phyloP scores from a whole-genome alignment of 2,113 vertebrate genomes.

The Hippocampus barbouri region DNA sequence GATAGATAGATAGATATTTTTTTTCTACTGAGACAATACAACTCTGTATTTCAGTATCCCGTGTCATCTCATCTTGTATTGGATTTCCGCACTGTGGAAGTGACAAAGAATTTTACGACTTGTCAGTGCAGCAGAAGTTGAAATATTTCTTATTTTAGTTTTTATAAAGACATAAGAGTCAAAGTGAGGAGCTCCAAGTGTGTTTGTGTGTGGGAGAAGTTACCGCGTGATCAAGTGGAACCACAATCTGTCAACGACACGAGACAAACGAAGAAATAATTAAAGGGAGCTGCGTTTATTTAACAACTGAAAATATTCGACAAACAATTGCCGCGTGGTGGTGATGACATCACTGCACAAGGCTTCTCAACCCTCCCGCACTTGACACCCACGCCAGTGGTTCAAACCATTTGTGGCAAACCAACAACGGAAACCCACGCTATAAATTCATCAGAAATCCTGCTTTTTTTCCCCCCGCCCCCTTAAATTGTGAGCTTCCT shows the following conservation, averaged over 20 bases:
- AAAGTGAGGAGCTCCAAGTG: not conserved
- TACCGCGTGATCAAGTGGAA: not conserved
- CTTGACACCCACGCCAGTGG: not conserved
- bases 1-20: no score
- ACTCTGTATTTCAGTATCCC: not conserved
- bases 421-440: not conserved
- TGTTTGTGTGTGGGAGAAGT: not conserved
- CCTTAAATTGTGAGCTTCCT: not conserved
- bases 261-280: not conserved
- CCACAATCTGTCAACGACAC: not conserved
- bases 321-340: not conserved
- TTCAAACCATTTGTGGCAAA: not conserved
- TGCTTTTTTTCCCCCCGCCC: not conserved
- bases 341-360: not conserved
- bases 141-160: not conserved
- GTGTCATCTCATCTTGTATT: not conserved
- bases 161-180: not conserved
- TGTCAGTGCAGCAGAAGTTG: not conserved
- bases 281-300: not conserved
- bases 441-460: not conserved
- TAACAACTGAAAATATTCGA: not conserved
- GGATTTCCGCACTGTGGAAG: not conserved
- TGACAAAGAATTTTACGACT: not conserved
- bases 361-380: not conserved
- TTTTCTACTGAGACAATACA: no score